Evolutionary conservation across 2,797 vertebrate genomes (phyloP), one percentile per base, ranked within the genome.

Genomic region (Micromesistius poutassou): DNA sequence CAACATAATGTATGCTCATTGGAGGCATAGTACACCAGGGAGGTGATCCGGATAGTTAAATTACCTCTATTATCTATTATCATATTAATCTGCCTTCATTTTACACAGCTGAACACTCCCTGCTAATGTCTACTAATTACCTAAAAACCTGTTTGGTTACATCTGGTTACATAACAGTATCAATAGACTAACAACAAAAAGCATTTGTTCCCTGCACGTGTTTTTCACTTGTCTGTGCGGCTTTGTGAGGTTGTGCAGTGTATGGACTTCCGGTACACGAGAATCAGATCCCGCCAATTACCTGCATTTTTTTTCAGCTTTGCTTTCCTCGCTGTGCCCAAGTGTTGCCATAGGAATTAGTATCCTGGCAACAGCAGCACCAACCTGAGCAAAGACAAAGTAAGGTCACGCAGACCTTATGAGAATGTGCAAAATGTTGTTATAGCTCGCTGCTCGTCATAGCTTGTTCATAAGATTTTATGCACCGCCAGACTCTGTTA

Each of bases 281-380:
- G 78, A 76, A 87, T 82, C 75, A 81, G 80, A 50, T 89, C 81
- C 88, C 83, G 87, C 87, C 79, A 74, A 83, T 87, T 87, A 87
- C 89, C 90, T 88, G 85, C 77, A 81, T 91, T 83, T 84, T 91
- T 83, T 84, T 16, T 28, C 86, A 86, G 82, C 85, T 85, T 81
- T 83, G 88, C 84, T 91, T 90, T 90, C 91, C 87, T 92, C 80
- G 78, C 80, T 13, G 42, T 8, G 87, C 91, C 93, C 88, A 91
- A 91, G 88, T 92, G 93, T 93, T 94, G 93, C 92, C 89, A 93
- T 85, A 88, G 92, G 91, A 93, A 94, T 93, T 90, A 80, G 93
- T 94, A 90, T 94, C 93, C 93, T 87, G 91, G 93, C 93, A 95
- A 94, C 94, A 90, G 90, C 83, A 90, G 90, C 83, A 79, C 79